These are phyloP conservation scores for Scaeva pyrastri DNA, from an alignment of 2,888 invertebrate species.

Conservation along the genomic window DNA sequence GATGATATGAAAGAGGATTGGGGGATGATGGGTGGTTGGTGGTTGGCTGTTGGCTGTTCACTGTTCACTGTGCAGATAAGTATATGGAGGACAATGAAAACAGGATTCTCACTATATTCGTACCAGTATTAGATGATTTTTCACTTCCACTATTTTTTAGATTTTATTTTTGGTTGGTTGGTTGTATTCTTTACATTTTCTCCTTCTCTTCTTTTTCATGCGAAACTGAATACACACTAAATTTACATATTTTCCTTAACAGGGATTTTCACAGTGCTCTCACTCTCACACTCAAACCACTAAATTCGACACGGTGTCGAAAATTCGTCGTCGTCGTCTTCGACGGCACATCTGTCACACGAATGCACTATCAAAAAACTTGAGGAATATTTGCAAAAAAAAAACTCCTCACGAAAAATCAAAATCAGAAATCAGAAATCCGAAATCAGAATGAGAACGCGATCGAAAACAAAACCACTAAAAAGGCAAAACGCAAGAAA, in stretches of 20 bases:
- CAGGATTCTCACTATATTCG: slow-evolving; percentile 74
- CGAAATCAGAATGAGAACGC: too few species aligned
- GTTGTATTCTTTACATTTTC: slow-evolving; percentile 36
- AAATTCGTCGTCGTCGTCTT: slow-evolving; percentile 50
- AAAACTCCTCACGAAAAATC: slow-evolving; percentile 30
- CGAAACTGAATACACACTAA: slow-evolving; percentile 75
- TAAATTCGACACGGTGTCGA: slow-evolving; percentile 69
- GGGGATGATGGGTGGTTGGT: slow-evolving; percentile 14
- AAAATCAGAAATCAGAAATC: too few species aligned
- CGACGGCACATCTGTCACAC: slow-evolving; percentile 72
- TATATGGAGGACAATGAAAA: slow-evolving; percentile 70
- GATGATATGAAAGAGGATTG: slow-evolving; percentile 22
- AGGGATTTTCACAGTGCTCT: slow-evolving; percentile 74
- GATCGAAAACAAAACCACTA: slow-evolving; percentile 28
- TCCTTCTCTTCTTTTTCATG: slow-evolving; percentile 59
- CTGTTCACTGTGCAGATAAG: slow-evolving; percentile 36
- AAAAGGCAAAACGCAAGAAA: not conserved
- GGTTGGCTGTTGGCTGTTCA: too few species aligned
- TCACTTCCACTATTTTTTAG: slow-evolving; percentile 67
- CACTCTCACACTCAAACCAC: slow-evolving; percentile 71
- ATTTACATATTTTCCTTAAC: slow-evolving; percentile 76
- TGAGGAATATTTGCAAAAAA: slow-evolving; percentile 25
- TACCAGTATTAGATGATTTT: slow-evolving; percentile 75
- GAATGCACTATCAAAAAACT: slow-evolving; percentile 37
- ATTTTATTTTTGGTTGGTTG: slow-evolving; percentile 23